Base-by-base conservation (phyloP, 2,113 vertebrate genomes). In the Engraulis encrasicolus region DNA sequence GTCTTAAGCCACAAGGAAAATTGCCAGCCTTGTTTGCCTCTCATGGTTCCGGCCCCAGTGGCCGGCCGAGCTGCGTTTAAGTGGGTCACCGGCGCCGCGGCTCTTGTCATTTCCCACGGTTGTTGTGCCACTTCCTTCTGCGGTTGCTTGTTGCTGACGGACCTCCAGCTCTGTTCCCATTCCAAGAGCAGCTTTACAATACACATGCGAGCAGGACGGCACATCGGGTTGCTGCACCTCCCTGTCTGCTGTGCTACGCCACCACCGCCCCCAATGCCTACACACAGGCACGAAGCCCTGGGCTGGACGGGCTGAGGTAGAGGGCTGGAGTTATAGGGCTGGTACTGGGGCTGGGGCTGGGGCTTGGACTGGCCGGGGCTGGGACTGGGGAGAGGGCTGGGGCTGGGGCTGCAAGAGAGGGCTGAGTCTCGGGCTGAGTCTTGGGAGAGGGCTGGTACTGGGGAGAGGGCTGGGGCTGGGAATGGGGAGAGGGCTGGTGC, bases 21-120 rank as follows among this genome's bases (percentile, higher is more conserved):
- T 27, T 66, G 58, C 6, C 58, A 66, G 58, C 58, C 58, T 66
- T 66, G 58, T 66, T 27, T 31, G 58, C 58, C 58, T n/a, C n/a
- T n/a, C 23, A n/a, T 31, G 58, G 58, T 66, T n/a, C 58, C 58
- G 31, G 58, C n/a, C 58, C 6, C 23, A 14, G 58, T 66, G 23
- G 58, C 58, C 58, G 1, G 23, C n/a, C n/a, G n/a, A n/a, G 58
- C 58, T 9, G 23, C 58, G 23, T 66, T 23, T 66, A 66, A 66
- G 58, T 66, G 58, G 58, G 58, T 66, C 58, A 66, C 11, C 23
- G 54, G 54, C n/a, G 27, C 20, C n/a, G n/a, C 58, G 23, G 27
- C 23, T n/a, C 23, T 31, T 58, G 54, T 58, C 54, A 58, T 58
- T 58, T 58, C 54, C 54, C 54, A 58, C 54, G 54, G 58, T 66